These are phyloP conservation scores for Petaurus breviceps DNA, from an alignment of 2,113 vertebrate species.

Conservation along the genomic window DNA sequence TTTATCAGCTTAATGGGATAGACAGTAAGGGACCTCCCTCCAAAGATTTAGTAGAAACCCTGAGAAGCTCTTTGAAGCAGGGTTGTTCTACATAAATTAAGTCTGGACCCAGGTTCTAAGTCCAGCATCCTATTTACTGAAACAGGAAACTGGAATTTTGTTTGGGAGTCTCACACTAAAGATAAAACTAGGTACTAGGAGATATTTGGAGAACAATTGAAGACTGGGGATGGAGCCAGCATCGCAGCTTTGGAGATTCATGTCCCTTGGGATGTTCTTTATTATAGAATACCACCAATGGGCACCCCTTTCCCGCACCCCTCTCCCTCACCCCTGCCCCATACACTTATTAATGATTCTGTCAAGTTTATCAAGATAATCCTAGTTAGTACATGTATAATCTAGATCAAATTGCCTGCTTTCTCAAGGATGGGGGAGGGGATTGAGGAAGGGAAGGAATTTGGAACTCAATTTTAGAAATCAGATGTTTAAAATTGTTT, in stretches of 20 bases:
- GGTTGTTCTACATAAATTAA: not conserved
- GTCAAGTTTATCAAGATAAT: not conserved
- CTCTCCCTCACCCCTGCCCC: not conserved
- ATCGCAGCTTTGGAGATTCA: not conserved
- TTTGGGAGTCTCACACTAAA: not conserved
- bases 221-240: not conserved
- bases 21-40: not conserved
- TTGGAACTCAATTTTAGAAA: not conserved
- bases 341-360: not conserved
- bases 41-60: not conserved
- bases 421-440: not conserved
- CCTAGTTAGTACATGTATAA: not conserved
- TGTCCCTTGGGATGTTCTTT: not conserved
- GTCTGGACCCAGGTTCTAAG: not conserved
- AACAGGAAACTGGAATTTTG: not conserved
- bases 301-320: not conserved
- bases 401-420: not conserved
- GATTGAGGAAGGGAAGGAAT: not conserved
- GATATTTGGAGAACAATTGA: constrained; percentile 44
- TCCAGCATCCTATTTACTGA: not conserved
- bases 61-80: not conserved
- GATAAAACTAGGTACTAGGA: not conserved
- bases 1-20: not conserved
- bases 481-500: not conserved
- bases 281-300: not conserved